Conservation (phyloP, 2,113 vertebrate genomes). For the Pan paniscus region DNA sequence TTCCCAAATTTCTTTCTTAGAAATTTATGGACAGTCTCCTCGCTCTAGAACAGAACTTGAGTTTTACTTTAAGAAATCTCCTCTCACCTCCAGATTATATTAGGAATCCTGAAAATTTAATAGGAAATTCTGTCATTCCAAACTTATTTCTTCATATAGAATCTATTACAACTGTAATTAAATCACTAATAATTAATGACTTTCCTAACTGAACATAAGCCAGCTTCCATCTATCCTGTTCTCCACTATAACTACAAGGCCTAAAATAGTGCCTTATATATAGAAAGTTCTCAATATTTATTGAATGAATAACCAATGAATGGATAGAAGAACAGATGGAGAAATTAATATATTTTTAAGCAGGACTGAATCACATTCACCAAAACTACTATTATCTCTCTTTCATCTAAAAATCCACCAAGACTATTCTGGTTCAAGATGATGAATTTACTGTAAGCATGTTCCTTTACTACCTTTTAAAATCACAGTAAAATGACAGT, state of each 20-base stretch:
- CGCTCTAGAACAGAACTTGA: neutral
- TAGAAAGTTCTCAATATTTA: neutral
- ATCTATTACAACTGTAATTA: constrained; percentile 7
- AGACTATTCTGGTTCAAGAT: neutral
- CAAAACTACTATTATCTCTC: neutral
- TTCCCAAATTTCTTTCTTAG: neutral
- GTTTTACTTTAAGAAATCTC: neutral
- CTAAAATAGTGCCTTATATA: neutral
- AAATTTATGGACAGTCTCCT: neutral
- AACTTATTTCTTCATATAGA: neutral
- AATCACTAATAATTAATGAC: constrained; percentile 25
- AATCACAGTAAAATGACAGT: neutral
- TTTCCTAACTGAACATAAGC: neutral
- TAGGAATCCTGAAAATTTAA: neutral
- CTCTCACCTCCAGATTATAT: neutral
- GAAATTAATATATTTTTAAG: constrained; percentile 26
- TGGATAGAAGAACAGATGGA: neutral
- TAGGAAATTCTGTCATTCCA: neutral
- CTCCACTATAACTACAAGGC: neutral
- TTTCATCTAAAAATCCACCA: neutral
- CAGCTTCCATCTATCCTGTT: neutral
- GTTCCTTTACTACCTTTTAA: neutral
- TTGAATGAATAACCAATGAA: neutral
- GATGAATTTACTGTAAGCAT: neutral
- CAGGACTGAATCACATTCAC: neutral